These are phyloP conservation scores for Cryptus armator DNA, from an alignment of 2,888 invertebrate genomes.

Conservation along the genomic window DNA sequence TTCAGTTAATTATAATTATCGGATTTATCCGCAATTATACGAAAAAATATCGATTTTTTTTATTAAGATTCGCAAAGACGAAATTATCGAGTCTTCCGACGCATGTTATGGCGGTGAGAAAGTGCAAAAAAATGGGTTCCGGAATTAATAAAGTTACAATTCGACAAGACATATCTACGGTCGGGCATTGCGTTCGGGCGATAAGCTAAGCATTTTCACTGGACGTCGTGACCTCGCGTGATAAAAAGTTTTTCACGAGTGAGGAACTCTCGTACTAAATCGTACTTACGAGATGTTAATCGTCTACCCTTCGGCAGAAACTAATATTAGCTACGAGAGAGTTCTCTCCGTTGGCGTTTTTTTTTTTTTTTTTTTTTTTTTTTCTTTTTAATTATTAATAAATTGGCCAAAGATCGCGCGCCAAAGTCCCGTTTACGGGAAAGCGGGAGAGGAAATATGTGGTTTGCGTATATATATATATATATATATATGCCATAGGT, in stretches of 20 bases:
- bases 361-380: background rate
- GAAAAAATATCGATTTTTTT: no score
- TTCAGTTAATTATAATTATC: no score
- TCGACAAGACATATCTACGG: no score
- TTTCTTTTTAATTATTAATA: conserved; percentile 20
- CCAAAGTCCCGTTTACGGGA: conserved; percentile 40
- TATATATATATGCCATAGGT: no score
- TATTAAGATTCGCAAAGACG: no score
- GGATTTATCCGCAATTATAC: no score
- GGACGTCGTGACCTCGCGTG: conserved; percentile 14
- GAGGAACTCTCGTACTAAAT: no score
- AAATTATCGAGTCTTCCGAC: no score
- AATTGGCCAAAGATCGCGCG: conserved; percentile 32
- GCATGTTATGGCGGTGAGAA: no score
- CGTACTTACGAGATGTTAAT: conserved; percentile 15
- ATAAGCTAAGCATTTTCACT: background rate
- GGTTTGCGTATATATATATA: background rate
- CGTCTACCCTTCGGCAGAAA: conserved; percentile 26
- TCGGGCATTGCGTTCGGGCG: background rate
- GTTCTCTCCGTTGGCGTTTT: background rate
- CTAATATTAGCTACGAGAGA: background rate
- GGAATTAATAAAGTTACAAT: no score
- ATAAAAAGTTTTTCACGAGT: background rate
- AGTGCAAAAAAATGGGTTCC: no score
- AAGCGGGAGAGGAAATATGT: background rate